A percentile compares a stretch with the other conserved stretches of the same genome.
Conservation (phyloP, 2,797 vertebrate genomes). For the Syngnathus acus region DNA sequence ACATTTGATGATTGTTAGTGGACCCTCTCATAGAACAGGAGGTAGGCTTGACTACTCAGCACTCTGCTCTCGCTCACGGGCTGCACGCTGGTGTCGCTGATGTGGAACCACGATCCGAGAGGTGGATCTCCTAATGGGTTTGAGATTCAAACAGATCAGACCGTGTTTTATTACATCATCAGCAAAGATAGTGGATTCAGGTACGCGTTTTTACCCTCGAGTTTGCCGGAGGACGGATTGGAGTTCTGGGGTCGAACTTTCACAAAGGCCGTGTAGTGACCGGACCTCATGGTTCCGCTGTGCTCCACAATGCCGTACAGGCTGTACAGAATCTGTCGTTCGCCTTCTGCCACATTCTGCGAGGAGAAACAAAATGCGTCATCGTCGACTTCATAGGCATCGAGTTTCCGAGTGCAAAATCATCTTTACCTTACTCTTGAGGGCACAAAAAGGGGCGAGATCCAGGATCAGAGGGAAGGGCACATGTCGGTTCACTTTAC, state of each 20-base stretch:
- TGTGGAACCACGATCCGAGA: constrained; percentile 88
- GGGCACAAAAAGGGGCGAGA: constrained; percentile 86
- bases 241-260: constrained; percentile 72
- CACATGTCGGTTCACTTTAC: constrained; percentile 89
- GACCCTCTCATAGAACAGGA: constrained; percentile 93
- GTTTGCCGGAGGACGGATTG: constrained; percentile 59
- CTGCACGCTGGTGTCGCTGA: constrained; percentile 87
- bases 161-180: too few relatives aligned
- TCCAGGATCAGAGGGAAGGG: constrained; percentile 89
- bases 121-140: constrained; percentile 47
- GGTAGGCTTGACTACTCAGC: constrained; percentile 89
- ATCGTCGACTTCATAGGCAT: not conserved
- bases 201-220: not conserved
- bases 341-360: constrained; percentile 77
- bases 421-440: constrained; percentile 90
- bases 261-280: constrained; percentile 92
- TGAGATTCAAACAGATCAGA: too few relatives aligned
- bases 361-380: not conserved
- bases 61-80: constrained; percentile 79
- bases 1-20: constrained; percentile 28
- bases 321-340: constrained; percentile 77
- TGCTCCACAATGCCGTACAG: constrained; percentile 95
- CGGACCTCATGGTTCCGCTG: constrained; percentile 93
- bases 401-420: constrained; percentile 5
- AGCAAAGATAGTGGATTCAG: too few relatives aligned